Evolutionary conservation across 2,797 vertebrate species (phyloP).

Genomic region (Phalanger gymnotis): DNA sequence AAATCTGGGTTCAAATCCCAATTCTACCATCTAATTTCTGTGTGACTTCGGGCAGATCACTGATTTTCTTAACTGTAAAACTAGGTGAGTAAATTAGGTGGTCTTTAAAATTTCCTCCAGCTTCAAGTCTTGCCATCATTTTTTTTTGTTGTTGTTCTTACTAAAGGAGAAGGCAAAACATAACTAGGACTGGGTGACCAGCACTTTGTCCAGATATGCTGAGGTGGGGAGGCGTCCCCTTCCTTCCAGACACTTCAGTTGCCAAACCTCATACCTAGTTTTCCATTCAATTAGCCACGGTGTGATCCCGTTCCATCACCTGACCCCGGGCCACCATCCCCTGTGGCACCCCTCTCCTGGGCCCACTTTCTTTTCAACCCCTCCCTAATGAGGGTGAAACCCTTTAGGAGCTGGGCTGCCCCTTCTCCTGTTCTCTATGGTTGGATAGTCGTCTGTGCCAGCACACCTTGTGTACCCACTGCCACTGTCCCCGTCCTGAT

Average conservation of each 20-base stretch:
- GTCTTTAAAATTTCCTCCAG: background rate
- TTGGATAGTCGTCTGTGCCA: background rate
- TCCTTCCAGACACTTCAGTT: background rate
- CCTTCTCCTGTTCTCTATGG: background rate
- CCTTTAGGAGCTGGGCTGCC: background rate
- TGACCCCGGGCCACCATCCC: background rate
- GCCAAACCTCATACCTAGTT: background rate
- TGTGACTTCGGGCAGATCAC: background rate
- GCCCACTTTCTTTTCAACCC: background rate
- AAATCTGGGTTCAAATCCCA: background rate
- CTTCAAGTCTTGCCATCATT: background rate
- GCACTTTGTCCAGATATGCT: background rate
- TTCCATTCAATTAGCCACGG: background rate
- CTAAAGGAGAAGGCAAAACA: background rate
- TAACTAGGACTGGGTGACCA: background rate
- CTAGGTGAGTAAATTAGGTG: background rate
- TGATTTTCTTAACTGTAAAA: background rate
- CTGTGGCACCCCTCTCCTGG: background rate
- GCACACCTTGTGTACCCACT: background rate
- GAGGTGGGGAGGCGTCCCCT: background rate
- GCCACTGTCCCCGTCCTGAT: background rate
- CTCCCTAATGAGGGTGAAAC: background rate
- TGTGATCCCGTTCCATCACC: background rate
- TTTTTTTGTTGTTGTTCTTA: background rate
- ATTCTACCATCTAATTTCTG: background rate